Evolutionary conservation across 2,113 vertebrate genomes (phyloP).

Genomic region (Axis porcinus): DNA sequence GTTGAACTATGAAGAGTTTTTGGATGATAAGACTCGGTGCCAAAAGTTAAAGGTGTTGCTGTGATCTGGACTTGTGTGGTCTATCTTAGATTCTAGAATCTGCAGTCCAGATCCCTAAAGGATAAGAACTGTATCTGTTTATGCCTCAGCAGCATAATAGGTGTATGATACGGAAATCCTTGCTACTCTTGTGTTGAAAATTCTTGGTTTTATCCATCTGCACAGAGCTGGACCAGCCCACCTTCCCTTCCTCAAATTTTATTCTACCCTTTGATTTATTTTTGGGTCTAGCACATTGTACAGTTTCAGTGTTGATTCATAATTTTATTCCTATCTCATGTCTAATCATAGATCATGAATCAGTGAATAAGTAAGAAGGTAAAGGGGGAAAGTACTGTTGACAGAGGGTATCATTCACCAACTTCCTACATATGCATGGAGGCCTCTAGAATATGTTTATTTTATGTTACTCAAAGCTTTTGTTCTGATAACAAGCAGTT

Average conservation of each 20-base stretch:
- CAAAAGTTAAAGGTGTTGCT: not conserved
- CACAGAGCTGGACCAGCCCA: not conserved
- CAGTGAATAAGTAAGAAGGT: not conserved
- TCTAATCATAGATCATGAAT: not conserved
- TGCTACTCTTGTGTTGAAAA: not conserved
- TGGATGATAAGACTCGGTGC: not conserved
- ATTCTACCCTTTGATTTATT: not conserved
- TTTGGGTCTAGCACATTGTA: not conserved
- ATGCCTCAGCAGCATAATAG: not conserved
- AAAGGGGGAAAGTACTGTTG: not conserved
- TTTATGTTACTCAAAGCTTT: slow-evolving; percentile 32
- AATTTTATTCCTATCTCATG: not conserved
- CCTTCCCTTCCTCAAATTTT: not conserved
- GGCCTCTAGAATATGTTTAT: slow-evolving; percentile 3
- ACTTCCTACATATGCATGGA: not conserved
- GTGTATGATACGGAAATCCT: not conserved
- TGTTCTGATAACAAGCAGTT: slow-evolving; percentile 33
- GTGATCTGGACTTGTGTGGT: not conserved
- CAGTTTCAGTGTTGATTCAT: not conserved
- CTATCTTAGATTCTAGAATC: not conserved
- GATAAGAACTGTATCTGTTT: not conserved
- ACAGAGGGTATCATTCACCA: not conserved
- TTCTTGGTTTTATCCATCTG: not conserved
- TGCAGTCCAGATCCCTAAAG: not conserved
- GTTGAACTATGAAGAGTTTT: not conserved